phyloP scores from a whole-genome alignment of 2,113 vertebrate species.

The Prinia subflava region DNA sequence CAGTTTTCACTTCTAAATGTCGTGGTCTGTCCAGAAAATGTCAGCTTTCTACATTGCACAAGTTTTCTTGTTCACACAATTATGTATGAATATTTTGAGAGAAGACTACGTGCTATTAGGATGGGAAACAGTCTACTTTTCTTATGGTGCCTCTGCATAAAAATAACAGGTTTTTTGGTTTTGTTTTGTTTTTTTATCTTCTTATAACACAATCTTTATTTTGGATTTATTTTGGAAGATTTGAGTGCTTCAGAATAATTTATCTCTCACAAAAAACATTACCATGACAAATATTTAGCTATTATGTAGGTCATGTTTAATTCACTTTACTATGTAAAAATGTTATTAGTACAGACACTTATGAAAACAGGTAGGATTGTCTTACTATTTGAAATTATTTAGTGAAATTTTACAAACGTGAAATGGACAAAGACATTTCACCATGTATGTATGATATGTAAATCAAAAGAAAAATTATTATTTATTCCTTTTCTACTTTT shows the following conservation, averaged over 20 bases:
- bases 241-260: conserved; percentile 65
- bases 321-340: conserved; percentile 71
- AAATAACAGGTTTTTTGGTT: neutral
- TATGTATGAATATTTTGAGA: neutral
- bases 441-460: neutral
- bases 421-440: conserved; percentile 14
- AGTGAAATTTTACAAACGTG: conserved; percentile 14
- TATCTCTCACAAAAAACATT: conserved; percentile 54
- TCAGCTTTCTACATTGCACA: neutral
- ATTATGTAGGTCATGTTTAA: conserved; percentile 64
- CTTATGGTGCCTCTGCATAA: neutral
- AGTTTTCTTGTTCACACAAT: neutral
- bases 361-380: conserved; percentile 73
- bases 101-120: neutral
- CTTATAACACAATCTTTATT: conserved; percentile 46
- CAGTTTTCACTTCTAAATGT: neutral
- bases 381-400: conserved; percentile 40
- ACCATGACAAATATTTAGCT: conserved; percentile 43
- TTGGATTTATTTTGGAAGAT: conserved; percentile 56
- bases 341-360: conserved; percentile 69
- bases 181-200: conserved; percentile 58
- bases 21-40: neutral
- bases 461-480: neutral
- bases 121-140: neutral
- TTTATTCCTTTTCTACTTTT: neutral